phyloP scores from a whole-genome alignment of 2,888 invertebrate genomes.

The Aspidiotus destructor region DNA sequence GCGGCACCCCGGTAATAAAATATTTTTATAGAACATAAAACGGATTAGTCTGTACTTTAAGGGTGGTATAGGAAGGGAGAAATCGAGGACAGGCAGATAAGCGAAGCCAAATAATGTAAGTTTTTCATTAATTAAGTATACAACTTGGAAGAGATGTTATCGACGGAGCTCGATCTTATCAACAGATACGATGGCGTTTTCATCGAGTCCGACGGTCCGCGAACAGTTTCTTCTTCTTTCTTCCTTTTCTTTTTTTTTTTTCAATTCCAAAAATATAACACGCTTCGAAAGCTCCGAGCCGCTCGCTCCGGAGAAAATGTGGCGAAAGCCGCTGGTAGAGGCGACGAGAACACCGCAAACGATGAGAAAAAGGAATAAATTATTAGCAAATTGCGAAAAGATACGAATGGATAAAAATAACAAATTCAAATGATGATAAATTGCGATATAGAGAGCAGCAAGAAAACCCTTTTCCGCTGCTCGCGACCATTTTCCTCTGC shows the following conservation, averaged over 20 bases:
- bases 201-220: too few species aligned
- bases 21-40: slow-evolving; percentile 4
- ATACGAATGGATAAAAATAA: slow-evolving; percentile 4
- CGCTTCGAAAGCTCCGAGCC: too few species aligned
- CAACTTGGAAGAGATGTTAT: background rate
- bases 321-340: too few species aligned
- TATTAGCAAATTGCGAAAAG: slow-evolving; percentile 4
- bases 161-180: background rate
- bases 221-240: too few species aligned
- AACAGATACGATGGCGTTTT: background rate
- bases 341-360: too few species aligned
- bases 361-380: background rate
- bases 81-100: background rate
- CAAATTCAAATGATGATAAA: slow-evolving; percentile 4
- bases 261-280: too few species aligned
- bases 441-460: background rate
- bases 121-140: slow-evolving; percentile 4
- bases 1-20: background rate
- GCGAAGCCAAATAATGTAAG: slow-evolving; percentile 1
- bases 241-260: too few species aligned
- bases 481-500: background rate
- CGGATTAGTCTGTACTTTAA: background rate
- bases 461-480: slow-evolving; percentile 2
- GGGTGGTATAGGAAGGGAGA: background rate
- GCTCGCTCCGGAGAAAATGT: too few species aligned